These are phyloP conservation scores for Blennius ocellaris DNA, from an alignment of 2,113 vertebrate genomes.

Conservation along the genomic window DNA sequence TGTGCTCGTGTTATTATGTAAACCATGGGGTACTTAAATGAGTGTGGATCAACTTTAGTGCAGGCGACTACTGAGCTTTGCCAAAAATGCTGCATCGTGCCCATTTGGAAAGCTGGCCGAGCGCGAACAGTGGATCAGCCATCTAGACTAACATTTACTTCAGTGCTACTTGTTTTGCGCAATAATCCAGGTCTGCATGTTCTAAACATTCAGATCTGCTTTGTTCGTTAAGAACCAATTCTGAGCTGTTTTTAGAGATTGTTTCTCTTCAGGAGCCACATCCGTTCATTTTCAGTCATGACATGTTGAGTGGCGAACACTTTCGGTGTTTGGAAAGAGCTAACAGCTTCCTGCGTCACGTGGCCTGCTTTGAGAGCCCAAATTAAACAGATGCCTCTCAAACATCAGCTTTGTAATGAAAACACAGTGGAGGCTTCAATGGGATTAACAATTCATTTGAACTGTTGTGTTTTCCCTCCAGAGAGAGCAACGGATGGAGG, in stretches of 20 bases:
- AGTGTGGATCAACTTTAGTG: slow-evolving; percentile 3
- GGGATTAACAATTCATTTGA: too few species aligned
- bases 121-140: not conserved
- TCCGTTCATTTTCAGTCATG: not conserved
- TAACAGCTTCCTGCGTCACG: not conserved
- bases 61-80: slow-evolving; percentile 1
- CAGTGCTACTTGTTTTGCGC: not conserved
- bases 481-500: slow-evolving; percentile 98
- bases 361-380: not conserved
- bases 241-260: too few species aligned
- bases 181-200: not conserved
- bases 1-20: slow-evolving; percentile 18
- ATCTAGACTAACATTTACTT: not conserved
- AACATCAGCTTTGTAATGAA: not conserved
- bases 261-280: not conserved
- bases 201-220: not conserved
- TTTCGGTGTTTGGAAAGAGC: not conserved
- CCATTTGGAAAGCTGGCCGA: slow-evolving; percentile 8
- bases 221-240: not conserved
- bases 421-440: not conserved
- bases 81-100: slow-evolving; percentile 6
- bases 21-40: slow-evolving; percentile 30
- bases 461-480: slow-evolving; percentile 69
- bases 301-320: not conserved
- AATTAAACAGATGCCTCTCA: not conserved